phyloP scores from a whole-genome alignment of 1,140 invertebrate species.

The Drosophila pallidifrons region DNA sequence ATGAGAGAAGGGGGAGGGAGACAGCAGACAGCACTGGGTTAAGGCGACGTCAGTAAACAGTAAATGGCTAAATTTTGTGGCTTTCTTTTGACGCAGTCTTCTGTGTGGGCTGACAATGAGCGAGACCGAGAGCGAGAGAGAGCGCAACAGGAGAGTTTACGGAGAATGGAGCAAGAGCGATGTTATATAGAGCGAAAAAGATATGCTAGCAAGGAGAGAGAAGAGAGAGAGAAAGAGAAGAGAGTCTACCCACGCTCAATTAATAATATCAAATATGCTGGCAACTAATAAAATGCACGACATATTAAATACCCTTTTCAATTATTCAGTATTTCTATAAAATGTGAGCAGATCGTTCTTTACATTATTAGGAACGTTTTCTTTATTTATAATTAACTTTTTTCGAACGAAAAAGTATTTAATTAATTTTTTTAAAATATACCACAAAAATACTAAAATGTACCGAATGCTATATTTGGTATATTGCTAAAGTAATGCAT shows the following conservation, averaged over 20 bases:
- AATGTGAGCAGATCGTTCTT: too few species aligned
- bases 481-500: too few species aligned
- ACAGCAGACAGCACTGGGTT: neutral
- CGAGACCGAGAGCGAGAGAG: conserved; percentile 5
- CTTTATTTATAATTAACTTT: too few species aligned
- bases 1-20: neutral
- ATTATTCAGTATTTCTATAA: too few species aligned
- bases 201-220: neutral
- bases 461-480: too few species aligned
- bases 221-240: too few species aligned
- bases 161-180: neutral
- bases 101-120: conserved; percentile 49
- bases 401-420: too few species aligned
- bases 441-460: too few species aligned
- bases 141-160: conserved; percentile 1
- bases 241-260: conserved; percentile 43
- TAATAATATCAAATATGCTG: conserved; percentile 33
- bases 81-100: conserved; percentile 68
- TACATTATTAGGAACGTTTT: too few species aligned
- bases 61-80: conserved; percentile 67
- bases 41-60: conserved; percentile 50
- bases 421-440: too few species aligned
- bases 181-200: conserved; percentile 12
- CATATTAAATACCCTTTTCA: conserved; percentile 3
- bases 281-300: neutral